phyloP scores from a whole-genome alignment of 2,888 invertebrate species.

The Fabriciana adippe region DNA sequence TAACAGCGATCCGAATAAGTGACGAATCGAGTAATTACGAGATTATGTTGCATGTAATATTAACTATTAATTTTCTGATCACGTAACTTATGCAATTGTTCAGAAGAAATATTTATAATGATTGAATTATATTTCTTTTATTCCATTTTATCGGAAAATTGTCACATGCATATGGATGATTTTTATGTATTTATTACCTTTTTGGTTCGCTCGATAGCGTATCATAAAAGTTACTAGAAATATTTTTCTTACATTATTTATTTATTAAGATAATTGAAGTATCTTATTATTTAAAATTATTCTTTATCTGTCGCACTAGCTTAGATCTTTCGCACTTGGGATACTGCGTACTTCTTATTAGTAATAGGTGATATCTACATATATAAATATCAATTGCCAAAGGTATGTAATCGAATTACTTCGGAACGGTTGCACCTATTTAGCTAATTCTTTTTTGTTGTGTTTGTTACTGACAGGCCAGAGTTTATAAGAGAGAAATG shows the following conservation, averaged over 20 bases:
- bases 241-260: neutral
- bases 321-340: too few species aligned
- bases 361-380: too few species aligned
- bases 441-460: too few species aligned
- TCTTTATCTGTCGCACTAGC: too few species aligned
- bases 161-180: slow-evolving; percentile 31
- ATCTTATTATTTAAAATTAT: neutral
- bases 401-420: too few species aligned
- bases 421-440: too few species aligned
- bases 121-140: slow-evolving; percentile 19
- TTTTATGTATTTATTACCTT: slow-evolving; percentile 27
- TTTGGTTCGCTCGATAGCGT: slow-evolving; percentile 8
- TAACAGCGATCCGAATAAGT: slow-evolving; percentile 31
- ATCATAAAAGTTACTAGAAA: slow-evolving; percentile 6
- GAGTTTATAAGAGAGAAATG: too few species aligned
- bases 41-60: neutral
- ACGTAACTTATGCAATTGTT: slow-evolving; percentile 16
- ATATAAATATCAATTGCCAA: too few species aligned
- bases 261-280: slow-evolving; percentile 1
- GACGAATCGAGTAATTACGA: slow-evolving; percentile 26
- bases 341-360: too few species aligned
- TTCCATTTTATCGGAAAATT: slow-evolving; percentile 26
- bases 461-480: too few species aligned
- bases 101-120: slow-evolving; percentile 23
- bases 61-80: slow-evolving; percentile 9